Percentiles rank a stretch among this genome's conserved stretches.
Conservation (phyloP, 2,888 invertebrate genomes). For the Pseudeuparius sepicola region DNA sequence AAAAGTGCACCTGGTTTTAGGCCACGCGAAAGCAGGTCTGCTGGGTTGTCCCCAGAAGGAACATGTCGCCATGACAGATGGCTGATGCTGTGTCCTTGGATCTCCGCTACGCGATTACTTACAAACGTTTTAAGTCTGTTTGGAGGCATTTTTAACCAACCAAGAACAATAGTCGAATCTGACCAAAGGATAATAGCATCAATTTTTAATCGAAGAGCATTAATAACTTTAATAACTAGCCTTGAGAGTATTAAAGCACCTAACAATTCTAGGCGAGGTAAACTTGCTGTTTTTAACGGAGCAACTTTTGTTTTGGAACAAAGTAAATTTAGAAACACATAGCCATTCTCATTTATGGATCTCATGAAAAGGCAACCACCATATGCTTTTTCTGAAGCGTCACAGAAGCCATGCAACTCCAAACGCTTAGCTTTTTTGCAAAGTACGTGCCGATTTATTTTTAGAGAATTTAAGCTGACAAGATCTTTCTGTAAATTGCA, state of each 20-base stretch:
- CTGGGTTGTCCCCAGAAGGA: neutral
- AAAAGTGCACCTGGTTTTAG: neutral
- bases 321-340: constrained; percentile 17
- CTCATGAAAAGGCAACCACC: constrained; percentile 19
- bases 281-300: constrained; percentile 19
- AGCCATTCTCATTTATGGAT: constrained; percentile 11
- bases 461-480: constrained; percentile 16
- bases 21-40: neutral
- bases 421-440: constrained; percentile 10
- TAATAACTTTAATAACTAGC: constrained; percentile 6
- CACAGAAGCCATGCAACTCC: constrained; percentile 19
- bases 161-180: constrained; percentile 1
- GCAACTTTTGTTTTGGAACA: constrained; percentile 20
- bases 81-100: neutral
- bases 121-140: constrained; percentile 1
- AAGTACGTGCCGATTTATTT: constrained; percentile 15
- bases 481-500: constrained; percentile 16
- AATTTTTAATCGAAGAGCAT: neutral
- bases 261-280: constrained; percentile 16
- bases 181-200: neutral
- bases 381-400: constrained; percentile 16
- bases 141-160: neutral
- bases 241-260: constrained; percentile 9
- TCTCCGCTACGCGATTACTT: constrained; percentile 3
- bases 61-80: neutral